Evolutionary conservation across 2,113 vertebrate genomes (phyloP).

Genomic region (Pavo muticus): DNA sequence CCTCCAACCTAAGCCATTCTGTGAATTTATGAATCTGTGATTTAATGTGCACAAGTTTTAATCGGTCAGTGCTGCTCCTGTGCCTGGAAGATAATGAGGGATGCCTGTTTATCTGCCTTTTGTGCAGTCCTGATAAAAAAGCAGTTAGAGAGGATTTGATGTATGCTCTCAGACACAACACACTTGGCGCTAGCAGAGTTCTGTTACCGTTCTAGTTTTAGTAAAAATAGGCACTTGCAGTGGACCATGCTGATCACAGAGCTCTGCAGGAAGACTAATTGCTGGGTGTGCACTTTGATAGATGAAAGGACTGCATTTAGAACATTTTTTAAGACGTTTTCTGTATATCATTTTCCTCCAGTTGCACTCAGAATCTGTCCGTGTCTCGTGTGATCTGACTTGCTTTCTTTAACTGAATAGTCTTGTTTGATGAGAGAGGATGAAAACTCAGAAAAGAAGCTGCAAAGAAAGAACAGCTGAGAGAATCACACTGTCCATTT

Average conservation of each 20-base stretch:
- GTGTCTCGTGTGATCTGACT: background rate
- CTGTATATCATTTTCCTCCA: background rate
- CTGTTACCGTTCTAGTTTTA: background rate
- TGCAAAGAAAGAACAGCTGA: background rate
- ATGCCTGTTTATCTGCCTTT: background rate
- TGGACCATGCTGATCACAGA: background rate
- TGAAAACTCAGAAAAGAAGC: background rate
- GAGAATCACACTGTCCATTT: background rate
- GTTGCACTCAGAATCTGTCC: background rate
- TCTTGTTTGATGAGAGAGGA: background rate
- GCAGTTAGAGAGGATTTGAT: background rate
- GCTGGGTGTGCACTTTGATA: background rate
- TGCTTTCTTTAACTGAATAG: background rate
- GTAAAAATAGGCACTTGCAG: slow-evolving; percentile 25
- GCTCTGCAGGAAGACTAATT: slow-evolving; percentile 19
- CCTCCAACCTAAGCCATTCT: too few relatives aligned
- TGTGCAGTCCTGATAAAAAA: background rate
- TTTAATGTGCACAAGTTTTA: background rate
- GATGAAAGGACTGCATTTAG: background rate
- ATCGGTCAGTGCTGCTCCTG: background rate
- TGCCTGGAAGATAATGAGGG: background rate
- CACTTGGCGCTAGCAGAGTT: background rate
- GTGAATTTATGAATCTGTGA: background rate
- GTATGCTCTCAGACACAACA: background rate
- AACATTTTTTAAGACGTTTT: background rate